These are phyloP conservation scores for Amblyjoppa fuscipennis DNA, from an alignment of 2,888 invertebrate genomes.

Conservation along the genomic window DNA sequence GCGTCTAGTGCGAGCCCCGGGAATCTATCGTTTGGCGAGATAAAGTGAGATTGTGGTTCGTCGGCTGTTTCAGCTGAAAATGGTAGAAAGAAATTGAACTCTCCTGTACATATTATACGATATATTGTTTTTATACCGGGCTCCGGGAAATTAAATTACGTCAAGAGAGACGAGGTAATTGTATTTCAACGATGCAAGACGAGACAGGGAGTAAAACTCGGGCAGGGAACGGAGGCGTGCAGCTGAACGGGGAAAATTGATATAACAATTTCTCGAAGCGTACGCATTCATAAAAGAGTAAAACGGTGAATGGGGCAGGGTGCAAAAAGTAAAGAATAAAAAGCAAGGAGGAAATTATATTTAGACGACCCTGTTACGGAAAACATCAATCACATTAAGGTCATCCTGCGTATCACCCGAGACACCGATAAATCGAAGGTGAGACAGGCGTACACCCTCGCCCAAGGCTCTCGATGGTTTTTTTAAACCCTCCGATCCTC, in stretches of 20 bases:
- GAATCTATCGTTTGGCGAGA: conserved; percentile 28
- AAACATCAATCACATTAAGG: background rate
- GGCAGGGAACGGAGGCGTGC: no score
- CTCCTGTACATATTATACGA: background rate
- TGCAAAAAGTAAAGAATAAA: background rate
- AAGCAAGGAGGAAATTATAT: background rate
- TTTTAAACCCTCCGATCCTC: background rate
- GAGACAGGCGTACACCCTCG: conserved; percentile 7
- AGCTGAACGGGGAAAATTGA: no score
- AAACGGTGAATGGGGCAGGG: background rate
- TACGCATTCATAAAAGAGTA: no score
- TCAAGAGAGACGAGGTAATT: no score
- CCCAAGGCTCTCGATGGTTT: background rate
- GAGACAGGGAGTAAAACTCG: no score
- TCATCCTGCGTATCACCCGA: conserved; percentile 30
- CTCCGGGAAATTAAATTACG: no score
- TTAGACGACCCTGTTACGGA: conserved; percentile 4
- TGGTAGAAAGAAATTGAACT: conserved; percentile 3
- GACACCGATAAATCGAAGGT: conserved; percentile 53
- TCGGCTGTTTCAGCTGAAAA: background rate
- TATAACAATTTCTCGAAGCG: no score
- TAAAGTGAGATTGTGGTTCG: conserved; percentile 18
- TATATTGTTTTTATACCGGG: background rate
- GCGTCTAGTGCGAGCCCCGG: background rate
- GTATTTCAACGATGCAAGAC: no score